Percentiles rank a stretch among this genome's conserved stretches.
Conservation (phyloP, 1,140 invertebrate genomes). For the Lordiphosa mommai region DNA sequence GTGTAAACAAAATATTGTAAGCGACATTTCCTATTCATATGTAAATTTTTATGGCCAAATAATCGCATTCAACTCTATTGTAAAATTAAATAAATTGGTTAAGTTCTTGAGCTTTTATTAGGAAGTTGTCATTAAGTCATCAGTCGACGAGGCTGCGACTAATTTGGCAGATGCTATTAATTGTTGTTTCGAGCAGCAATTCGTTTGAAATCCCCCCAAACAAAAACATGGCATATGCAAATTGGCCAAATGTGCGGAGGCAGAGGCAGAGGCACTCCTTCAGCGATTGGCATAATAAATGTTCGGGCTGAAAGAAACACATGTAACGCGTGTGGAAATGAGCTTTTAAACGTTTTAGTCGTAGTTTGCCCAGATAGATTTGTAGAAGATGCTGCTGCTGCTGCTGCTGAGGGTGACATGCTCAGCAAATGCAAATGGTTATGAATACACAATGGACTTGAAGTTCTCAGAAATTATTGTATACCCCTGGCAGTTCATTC, state of each 20-base stretch:
- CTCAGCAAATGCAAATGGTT: slow-evolving; percentile 53
- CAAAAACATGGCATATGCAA: slow-evolving; percentile 32
- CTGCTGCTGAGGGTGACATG: slow-evolving; percentile 24
- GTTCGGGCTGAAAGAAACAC: slow-evolving; percentile 55
- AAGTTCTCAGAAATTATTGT: slow-evolving; percentile 38
- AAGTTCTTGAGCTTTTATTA: slow-evolving; percentile 62
- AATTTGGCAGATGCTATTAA: slow-evolving; percentile 66
- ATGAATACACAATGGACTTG: slow-evolving; percentile 42
- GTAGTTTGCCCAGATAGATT: slow-evolving; percentile 57
- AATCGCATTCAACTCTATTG: slow-evolving; percentile 53
- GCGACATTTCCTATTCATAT: slow-evolving; percentile 59
- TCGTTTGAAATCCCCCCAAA: slow-evolving; percentile 37
- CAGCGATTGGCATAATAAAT: slow-evolving; percentile 60
- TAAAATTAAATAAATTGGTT: slow-evolving; percentile 67
- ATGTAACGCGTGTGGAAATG: slow-evolving; percentile 69
- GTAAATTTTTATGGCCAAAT: slow-evolving; percentile 69
- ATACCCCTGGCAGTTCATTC: slow-evolving; percentile 34
- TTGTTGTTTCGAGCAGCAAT: slow-evolving; percentile 63
- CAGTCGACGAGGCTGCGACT: slow-evolving; percentile 38
- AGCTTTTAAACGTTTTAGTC: slow-evolving; percentile 56
- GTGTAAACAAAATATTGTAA: slow-evolving; percentile 14
- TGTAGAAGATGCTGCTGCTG: slow-evolving; percentile 7
- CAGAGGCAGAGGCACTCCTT: slow-evolving; percentile 48
- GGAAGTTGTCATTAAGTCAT: slow-evolving; percentile 74
- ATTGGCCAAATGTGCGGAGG: slow-evolving; percentile 18